Conservation (phyloP, 1,140 invertebrate species). For the Calliphora vicina region DNA sequence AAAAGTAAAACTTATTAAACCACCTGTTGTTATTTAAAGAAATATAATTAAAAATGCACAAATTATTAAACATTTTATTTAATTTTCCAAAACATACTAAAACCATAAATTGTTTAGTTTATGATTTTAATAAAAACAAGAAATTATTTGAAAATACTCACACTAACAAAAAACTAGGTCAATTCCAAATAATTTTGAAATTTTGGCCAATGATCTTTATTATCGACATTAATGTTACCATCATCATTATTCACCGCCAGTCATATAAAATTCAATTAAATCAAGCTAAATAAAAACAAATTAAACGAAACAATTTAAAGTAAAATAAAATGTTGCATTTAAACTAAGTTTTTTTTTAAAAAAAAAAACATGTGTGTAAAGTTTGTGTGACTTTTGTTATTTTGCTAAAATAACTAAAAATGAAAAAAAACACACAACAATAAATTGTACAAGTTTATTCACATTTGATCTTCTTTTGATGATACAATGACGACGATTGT, state of each 20-base stretch:
- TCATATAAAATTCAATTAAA: no score
- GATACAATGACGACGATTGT: neutral
- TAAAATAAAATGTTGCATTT: no score
- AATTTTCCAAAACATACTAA: neutral
- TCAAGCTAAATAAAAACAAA: neutral
- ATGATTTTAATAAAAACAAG: neutral
- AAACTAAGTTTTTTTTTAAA: no score
- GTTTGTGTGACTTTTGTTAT: neutral
- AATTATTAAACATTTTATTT: neutral
- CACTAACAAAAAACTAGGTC: neutral
- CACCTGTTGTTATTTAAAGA: neutral
- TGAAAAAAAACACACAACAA: neutral
- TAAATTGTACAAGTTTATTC: neutral
- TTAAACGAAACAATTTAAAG: no score
- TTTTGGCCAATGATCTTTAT: neutral
- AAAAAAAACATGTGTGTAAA: neutral
- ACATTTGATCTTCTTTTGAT: slow-evolving; percentile 3
- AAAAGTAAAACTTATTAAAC: neutral
- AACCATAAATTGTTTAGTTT: neutral
- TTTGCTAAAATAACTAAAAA: neutral
- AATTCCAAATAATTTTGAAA: neutral
- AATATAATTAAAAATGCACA: neutral
- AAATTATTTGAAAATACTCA: neutral
- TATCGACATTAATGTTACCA: neutral
- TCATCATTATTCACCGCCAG: neutral